Evolutionary conservation across 53 echinoderm and acorn worm species (phyloP), one percentile per base, ranked within the genome.

Genomic region (Apostichopus leukothele): DNA sequence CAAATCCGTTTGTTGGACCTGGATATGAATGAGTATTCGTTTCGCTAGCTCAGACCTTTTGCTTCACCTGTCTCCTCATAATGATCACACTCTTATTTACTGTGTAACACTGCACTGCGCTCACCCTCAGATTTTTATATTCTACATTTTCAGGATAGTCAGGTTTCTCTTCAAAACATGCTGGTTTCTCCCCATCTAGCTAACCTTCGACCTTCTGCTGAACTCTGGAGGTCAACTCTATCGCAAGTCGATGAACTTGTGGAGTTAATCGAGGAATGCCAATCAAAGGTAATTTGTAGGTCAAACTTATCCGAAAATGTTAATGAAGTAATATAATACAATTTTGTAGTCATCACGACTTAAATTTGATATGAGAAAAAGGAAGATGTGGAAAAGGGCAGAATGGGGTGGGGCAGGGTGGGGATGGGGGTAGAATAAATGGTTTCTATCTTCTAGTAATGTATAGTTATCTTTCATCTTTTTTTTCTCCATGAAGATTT

Each of bases 141-240:
- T 7, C 5, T 76, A 91, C 20, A 11, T 12, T 83, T 55, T 4
- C 77, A 97, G 98, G 98, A 97, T 67, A 97, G 94, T 75, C 92
- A 92, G 77, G 91, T 97, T 86, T 94, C 95, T 8, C 90, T 97
- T 19, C 98, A 97, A 51, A 94, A 91, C 88, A 97, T 97, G 98
- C 87, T 97, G 67, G 95, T 95, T 52, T 97, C 98, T 9, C 98
- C 98, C 19, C 98, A 97, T 88, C 86, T 97, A 18, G 95, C 98
- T 75, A 94, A 94, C 83, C 92, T 97, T 21, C 90, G 93, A 86
- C 87, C 95, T 5, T 94, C 92, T 53, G 93, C 95, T 6, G 95
- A 95, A 61, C 89, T 93, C 76, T 97, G 98, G 98, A 89, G 91
- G 13, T 71, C 89, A 51, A 95, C 89, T 55, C 91, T 97, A 0